Base-by-base conservation (phyloP, 2,113 vertebrate species). In the Mus pahari region DNA sequence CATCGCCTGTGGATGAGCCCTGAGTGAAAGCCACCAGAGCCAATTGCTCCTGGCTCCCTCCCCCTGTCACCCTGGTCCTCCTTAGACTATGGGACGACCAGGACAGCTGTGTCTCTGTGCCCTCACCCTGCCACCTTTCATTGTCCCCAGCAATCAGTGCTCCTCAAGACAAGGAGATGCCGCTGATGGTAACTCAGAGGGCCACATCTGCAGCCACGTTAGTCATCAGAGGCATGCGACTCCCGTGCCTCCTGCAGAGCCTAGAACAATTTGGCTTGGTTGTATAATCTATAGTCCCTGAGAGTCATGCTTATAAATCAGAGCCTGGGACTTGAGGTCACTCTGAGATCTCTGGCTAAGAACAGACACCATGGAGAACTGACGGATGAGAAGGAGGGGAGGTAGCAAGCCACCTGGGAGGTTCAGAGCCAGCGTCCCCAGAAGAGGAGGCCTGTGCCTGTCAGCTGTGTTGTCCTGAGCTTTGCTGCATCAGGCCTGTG, bases 31-130 rank as follows among this genome's bases (percentile, higher is more conserved):
- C 42, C 39, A 48, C 55, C 28, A 58, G 53, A 62, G 55, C 10
- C 39, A 19, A 2, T 36, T 2, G 9, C 5, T 20, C 36, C 66
- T 33, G 33, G 33, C 6, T 62, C 17, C 28, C 22, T 39, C 24
- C 24, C 24, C 10, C 13, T 2, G 11, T 33, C 55, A 28, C 45
- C 16, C 7, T 28, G 16, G 24, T 58, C 39, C 4, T 75, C 39
- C 28, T 4, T 0, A 5, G 74, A 66, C 0, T 19, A 13, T 2
- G 8, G 28, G 28, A 45, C 45, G 24, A 58, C 26, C 0, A 1
- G n/a, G 42, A 48, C 74, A 24, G 10, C 42, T 12, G 8, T 20
- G 0, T 11, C 62, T 87, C 31, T 12, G 26, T 0, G 0, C 9
- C 73, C 45, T 60, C 22, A 39, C 28, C 36, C 36, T 28, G 75